phyloP scores from a whole-genome alignment of 2,797 vertebrate species.

The Acanthopagrus latus region DNA sequence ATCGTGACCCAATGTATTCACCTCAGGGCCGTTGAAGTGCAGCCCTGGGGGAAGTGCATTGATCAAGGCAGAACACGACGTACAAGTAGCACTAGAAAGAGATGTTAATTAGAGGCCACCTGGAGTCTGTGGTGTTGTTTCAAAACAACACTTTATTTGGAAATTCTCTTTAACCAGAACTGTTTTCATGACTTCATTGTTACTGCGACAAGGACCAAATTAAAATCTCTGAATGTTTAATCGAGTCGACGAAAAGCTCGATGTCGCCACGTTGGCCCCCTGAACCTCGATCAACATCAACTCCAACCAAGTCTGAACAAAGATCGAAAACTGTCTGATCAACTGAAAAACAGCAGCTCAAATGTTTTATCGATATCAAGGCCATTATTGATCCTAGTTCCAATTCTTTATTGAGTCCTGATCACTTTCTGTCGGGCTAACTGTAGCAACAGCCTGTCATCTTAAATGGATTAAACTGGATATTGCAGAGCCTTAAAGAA shows the following conservation, averaged over 20 bases:
- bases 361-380: no score
- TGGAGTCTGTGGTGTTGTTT: not conserved
- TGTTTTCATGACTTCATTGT: not conserved
- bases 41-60: not conserved
- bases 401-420: no score
- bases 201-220: not conserved
- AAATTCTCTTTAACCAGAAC: not conserved
- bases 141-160: not conserved
- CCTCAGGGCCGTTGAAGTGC: not conserved
- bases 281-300: no score
- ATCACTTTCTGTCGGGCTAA: no score
- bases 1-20: slow-evolving; percentile 34
- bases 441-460: no score
- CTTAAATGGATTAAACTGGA: no score
- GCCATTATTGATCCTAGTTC: no score
- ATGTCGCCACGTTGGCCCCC: no score
- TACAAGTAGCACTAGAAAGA: not conserved
- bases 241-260: not conserved
- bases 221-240: not conserved
- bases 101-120: not conserved
- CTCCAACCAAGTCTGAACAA: not conserved
- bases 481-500: no score
- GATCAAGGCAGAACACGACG: slow-evolving; percentile 23
- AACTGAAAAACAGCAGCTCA: not conserved
- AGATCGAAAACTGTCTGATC: not conserved